These are phyloP conservation scores for Drosophila pseudotakahashii DNA, from an alignment of 2,888 invertebrate species.

Conservation along the genomic window DNA sequence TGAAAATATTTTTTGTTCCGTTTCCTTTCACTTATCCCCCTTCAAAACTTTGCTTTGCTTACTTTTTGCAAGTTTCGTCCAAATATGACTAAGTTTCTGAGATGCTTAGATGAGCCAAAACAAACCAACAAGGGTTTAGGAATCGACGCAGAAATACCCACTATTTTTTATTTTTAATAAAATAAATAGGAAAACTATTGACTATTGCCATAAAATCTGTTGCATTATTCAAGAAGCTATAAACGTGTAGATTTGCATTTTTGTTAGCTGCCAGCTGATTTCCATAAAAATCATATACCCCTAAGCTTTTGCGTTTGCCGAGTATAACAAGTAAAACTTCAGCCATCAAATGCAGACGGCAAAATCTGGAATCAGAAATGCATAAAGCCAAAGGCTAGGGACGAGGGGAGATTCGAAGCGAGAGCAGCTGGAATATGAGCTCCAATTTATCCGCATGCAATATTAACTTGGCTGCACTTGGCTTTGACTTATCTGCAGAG, in stretches of 20 bases:
- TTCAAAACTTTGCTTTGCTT: constrained; percentile 33
- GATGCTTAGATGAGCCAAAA: constrained; percentile 19
- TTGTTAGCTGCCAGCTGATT: neutral
- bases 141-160: constrained; percentile 8
- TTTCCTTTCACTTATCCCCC: constrained; percentile 14
- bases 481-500: constrained; percentile 63
- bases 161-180: neutral
- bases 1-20: constrained; percentile 2
- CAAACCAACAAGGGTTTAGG: neutral
- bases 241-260: neutral
- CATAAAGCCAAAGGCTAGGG: constrained; percentile 24
- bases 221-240: neutral
- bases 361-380: constrained; percentile 39
- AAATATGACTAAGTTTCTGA: constrained; percentile 22
- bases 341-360: constrained; percentile 37
- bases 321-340: constrained; percentile 15
- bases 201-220: neutral
- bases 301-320: neutral
- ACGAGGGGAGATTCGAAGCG: neutral
- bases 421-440: constrained; percentile 36
- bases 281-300: neutral
- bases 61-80: constrained; percentile 18
- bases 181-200: neutral
- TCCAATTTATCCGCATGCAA: constrained; percentile 45
- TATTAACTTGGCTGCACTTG: constrained; percentile 55